Evolutionary conservation across 1,140 invertebrate species (phyloP).

Genomic region (Kradibia gibbosae): DNA sequence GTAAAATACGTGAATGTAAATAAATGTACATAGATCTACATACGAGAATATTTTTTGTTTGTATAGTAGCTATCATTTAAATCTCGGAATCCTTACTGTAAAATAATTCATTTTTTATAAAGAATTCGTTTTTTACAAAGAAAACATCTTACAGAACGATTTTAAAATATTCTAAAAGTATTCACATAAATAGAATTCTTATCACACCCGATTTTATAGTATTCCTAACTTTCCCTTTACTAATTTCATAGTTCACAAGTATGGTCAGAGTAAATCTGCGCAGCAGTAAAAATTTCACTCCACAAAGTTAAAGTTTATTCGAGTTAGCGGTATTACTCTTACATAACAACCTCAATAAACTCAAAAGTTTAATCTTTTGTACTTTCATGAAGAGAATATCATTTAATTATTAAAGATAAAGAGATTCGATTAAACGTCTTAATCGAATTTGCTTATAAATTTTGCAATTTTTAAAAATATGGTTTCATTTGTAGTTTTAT

Average conservation of each 20-base stretch:
- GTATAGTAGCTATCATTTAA: background rate
- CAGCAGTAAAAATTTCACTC: background rate
- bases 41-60: background rate
- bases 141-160: background rate
- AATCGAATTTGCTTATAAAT: no score
- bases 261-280: background rate
- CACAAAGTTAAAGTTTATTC: background rate
- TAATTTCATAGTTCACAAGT: background rate
- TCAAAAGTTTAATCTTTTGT: background rate
- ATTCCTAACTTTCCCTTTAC: background rate
- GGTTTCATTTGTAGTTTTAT: no score
- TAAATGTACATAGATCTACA: background rate
- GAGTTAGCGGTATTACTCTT: background rate
- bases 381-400: background rate
- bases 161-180: background rate
- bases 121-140: background rate
- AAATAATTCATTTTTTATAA: background rate
- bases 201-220: background rate
- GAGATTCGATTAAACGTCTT: background rate
- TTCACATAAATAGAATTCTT: background rate
- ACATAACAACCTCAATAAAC: background rate
- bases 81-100: background rate
- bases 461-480: no score
- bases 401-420: background rate
- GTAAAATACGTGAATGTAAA: background rate